These are phyloP conservation scores for Gerris buenoi DNA, from an alignment of 1,140 invertebrate genomes.

Conservation along the genomic window DNA sequence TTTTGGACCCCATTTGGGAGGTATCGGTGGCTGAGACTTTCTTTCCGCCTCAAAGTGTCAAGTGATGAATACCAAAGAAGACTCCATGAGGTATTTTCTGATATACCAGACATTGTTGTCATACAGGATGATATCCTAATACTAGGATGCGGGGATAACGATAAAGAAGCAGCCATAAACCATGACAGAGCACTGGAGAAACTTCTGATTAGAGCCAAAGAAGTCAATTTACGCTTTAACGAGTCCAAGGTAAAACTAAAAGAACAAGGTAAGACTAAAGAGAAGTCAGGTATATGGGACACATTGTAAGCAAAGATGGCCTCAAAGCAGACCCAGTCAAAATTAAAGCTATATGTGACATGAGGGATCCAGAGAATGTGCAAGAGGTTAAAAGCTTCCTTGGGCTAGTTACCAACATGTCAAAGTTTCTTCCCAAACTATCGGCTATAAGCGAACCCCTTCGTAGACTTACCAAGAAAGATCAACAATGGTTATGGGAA, in stretches of 20 bases:
- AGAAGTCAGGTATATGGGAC: slow-evolving; percentile 3
- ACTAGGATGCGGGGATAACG: neutral
- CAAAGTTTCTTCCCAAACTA: neutral
- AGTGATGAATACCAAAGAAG: slow-evolving; percentile 19
- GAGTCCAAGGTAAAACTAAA: neutral
- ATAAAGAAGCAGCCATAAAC: neutral
- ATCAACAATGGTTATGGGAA: neutral
- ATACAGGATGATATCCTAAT: neutral
- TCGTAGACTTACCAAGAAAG: neutral
- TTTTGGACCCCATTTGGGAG: slow-evolving; percentile 30
- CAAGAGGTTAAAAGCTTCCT: neutral
- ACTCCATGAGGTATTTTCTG: neutral
- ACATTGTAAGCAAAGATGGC: neutral
- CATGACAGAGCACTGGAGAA: slow-evolving; percentile 14
- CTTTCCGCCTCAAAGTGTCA: slow-evolving; percentile 29
- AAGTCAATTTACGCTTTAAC: slow-evolving; percentile 15
- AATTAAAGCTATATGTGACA: neutral
- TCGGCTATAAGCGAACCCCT: neutral
- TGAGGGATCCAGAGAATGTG: neutral
- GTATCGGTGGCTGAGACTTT: slow-evolving; percentile 28
- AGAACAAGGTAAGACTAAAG: no score
- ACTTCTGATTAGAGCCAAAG: slow-evolving; percentile 20
- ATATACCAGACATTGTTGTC: neutral
- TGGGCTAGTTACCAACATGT: neutral
- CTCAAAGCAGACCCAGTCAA: neutral